phyloP scores from a whole-genome alignment of 30 jellyfish, hydroid and myxozoan genomes.

The Sanderia malayensis region DNA sequence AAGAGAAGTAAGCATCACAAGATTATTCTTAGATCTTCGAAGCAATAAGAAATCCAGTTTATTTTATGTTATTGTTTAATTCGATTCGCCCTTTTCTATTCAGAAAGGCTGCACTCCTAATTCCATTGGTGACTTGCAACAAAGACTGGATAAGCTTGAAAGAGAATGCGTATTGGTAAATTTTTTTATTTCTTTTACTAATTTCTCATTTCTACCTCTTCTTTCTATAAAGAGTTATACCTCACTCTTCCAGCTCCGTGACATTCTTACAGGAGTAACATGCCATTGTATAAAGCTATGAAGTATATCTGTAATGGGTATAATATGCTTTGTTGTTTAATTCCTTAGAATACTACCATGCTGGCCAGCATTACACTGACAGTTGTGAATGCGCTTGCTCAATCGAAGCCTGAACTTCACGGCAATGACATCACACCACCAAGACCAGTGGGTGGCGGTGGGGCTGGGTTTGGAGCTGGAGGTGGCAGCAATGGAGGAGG shows the following conservation, averaged over 20 bases:
- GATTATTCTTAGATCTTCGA: too few species aligned
- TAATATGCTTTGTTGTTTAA: neutral
- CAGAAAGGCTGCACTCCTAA: conserved; percentile 96
- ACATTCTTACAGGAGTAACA: too few species aligned
- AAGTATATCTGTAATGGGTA: too few species aligned
- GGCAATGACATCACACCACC: conserved; percentile 65
- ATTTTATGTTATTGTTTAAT: neutral
- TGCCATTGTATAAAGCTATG: too few species aligned
- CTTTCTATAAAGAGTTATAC: too few species aligned
- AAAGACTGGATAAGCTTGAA: conserved; percentile 81
- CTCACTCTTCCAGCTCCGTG: too few species aligned
- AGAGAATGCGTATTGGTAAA: conserved; percentile 83
- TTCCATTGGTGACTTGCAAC: conserved; percentile 54
- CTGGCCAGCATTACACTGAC: conserved; percentile 91
- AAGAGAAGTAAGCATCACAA: conserved; percentile 76
- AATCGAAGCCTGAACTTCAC: conserved; percentile 57
- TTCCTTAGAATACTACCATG: conserved; percentile 86
- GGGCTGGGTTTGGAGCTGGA: conserved; percentile 51
- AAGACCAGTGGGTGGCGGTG: conserved; percentile 47
- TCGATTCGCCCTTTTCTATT: neutral
- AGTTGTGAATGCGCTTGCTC: conserved; percentile 95
- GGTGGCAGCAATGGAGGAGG: conserved; percentile 57
- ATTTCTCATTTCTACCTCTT: too few species aligned
- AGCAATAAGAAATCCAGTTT: too few species aligned
- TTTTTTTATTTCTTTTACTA: too few species aligned